phyloP scores from a whole-genome alignment of 2,888 invertebrate genomes.

The Gasteruption jaculator region DNA sequence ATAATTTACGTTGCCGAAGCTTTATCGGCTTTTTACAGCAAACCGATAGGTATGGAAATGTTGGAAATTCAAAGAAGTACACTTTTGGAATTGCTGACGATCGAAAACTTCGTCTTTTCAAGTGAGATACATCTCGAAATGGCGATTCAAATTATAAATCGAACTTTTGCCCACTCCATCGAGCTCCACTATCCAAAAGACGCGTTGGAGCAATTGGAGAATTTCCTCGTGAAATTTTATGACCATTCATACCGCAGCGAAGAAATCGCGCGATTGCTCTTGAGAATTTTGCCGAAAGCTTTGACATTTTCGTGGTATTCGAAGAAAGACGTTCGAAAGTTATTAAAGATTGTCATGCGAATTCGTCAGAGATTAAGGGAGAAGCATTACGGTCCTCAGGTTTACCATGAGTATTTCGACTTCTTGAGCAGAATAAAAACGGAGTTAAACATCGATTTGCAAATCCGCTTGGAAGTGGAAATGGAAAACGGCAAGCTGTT shows the following conservation, averaged over 20 bases:
- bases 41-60: slow-evolving; percentile 24
- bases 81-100: slow-evolving; percentile 33
- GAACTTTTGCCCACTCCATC: too few species aligned
- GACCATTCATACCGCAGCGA: slow-evolving; percentile 38
- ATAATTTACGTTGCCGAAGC: slow-evolving; percentile 32
- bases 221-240: slow-evolving; percentile 40
- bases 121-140: slow-evolving; percentile 32
- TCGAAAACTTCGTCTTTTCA: slow-evolving; percentile 30
- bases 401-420: too few species aligned
- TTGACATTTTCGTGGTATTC: slow-evolving; percentile 41
- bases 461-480: too few species aligned
- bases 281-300: slow-evolving; percentile 41
- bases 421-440: too few species aligned
- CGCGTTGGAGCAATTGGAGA: slow-evolving; percentile 35
- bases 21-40: slow-evolving; percentile 34
- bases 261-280: slow-evolving; percentile 38
- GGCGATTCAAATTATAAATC: too few species aligned
- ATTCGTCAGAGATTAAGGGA: too few species aligned
- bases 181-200: too few species aligned
- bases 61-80: slow-evolving; percentile 28
- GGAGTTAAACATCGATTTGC: too few species aligned
- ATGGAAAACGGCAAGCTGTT: too few species aligned
- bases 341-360: too few species aligned
- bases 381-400: too few species aligned
- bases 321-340: slow-evolving; percentile 49